Conservation (phyloP, 2,113 vertebrate genomes). For the Cisticola juncidis region DNA sequence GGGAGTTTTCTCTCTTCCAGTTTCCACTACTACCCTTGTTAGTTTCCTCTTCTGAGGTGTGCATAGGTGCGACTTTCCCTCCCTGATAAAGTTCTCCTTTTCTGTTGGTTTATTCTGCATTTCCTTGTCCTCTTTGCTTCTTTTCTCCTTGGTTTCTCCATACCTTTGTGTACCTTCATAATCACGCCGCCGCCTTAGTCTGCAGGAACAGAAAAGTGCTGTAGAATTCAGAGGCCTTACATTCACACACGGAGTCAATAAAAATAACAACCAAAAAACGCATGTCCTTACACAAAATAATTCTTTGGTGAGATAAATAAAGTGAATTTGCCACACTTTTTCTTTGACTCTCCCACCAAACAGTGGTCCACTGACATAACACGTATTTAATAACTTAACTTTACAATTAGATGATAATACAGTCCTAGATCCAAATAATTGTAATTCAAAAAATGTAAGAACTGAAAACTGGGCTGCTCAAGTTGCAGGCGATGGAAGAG, state of each 20-base stretch:
- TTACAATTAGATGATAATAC: background rate
- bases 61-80: slow-evolving; percentile 47
- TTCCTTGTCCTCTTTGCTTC: slow-evolving; percentile 75
- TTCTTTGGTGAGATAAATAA: background rate
- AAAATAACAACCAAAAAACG: background rate
- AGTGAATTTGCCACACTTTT: background rate
- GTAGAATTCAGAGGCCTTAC: background rate
- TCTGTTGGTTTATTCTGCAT: slow-evolving; percentile 60
- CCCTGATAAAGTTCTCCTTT: slow-evolving; percentile 56
- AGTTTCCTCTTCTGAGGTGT: slow-evolving; percentile 59
- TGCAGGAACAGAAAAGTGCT: slow-evolving; percentile 34
- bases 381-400: background rate
- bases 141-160: slow-evolving; percentile 72
- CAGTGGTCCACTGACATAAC: background rate
- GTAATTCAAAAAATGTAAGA: background rate
- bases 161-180: slow-evolving; percentile 74
- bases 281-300: background rate
- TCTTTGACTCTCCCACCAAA: background rate
- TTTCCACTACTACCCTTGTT: slow-evolving; percentile 49
- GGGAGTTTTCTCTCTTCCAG: slow-evolving; percentile 68
- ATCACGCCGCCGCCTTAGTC: slow-evolving; percentile 77
- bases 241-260: background rate
- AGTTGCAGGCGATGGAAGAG: background rate
- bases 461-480: background rate
- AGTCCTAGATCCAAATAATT: background rate